Conservation (phyloP, 2,797 vertebrate species). For the Siniperca obscura region DNA sequence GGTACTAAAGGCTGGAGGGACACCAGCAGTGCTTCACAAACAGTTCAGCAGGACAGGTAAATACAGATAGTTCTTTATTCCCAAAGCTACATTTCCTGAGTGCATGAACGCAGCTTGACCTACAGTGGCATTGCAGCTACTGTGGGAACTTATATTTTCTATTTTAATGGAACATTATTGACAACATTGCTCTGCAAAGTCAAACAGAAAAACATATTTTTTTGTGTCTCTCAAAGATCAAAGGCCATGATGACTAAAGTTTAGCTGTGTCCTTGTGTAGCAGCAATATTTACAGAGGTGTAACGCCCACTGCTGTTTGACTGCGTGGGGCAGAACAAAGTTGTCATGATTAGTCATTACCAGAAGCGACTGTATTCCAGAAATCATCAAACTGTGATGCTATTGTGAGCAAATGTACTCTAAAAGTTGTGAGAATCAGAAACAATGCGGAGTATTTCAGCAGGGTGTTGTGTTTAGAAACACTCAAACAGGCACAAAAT, state of each 20-base stretch:
- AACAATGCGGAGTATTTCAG: background rate
- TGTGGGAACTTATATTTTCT: background rate
- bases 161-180: background rate
- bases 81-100: background rate
- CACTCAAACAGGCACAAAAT: background rate
- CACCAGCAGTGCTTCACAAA: background rate
- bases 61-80: background rate
- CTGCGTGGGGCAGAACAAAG: constrained; percentile 13
- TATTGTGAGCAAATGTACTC: background rate
- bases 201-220: too few species aligned
- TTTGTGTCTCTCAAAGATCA: background rate
- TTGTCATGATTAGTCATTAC: constrained; percentile 10
- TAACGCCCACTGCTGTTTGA: background rate
- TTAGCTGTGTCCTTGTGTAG: background rate
- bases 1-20: background rate
- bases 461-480: background rate
- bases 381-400: background rate
- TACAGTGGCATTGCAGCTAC: too few species aligned
- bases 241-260: background rate
- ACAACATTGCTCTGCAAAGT: background rate
- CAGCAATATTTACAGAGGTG: constrained; percentile 12
- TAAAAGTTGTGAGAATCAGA: background rate
- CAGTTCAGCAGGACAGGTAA: background rate
- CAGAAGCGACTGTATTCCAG: constrained; percentile 8
- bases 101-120: background rate